phyloP scores from a whole-genome alignment of 2,113 vertebrate genomes.

The Emydocephalus ijimae region DNA sequence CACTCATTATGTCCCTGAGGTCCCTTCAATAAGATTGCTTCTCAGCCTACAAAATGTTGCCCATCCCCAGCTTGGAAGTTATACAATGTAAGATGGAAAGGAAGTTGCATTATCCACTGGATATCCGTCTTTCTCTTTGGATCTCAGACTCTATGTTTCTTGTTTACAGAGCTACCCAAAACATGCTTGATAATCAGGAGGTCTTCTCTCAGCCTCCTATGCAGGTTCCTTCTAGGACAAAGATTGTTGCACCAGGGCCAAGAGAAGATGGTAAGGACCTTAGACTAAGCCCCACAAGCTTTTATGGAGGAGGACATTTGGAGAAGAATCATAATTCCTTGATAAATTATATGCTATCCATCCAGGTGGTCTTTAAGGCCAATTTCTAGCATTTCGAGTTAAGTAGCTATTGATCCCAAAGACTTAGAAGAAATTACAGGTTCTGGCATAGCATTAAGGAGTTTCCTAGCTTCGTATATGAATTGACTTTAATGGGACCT shows the following conservation, averaged over 20 bases:
- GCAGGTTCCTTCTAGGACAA: slow-evolving; percentile 10
- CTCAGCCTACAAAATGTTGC: neutral
- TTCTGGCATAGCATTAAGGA: neutral
- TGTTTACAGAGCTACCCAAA: neutral
- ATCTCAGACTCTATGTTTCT: neutral
- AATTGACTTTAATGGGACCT: neutral
- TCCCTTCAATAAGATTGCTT: neutral
- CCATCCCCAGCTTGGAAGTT: neutral
- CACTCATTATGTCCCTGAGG: neutral
- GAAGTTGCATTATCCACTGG: neutral
- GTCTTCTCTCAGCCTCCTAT: neutral
- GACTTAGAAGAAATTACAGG: neutral
- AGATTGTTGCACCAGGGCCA: neutral
- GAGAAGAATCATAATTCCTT: neutral
- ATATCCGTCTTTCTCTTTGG: neutral
- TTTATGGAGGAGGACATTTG: neutral
- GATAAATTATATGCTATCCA: neutral
- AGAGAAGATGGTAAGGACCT: slow-evolving; percentile 20
- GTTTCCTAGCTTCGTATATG: neutral
- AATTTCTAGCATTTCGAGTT: neutral
- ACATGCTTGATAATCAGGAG: neutral
- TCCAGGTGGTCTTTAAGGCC: too few species aligned
- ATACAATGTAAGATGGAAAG: neutral
- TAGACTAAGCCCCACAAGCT: slow-evolving; percentile 53
- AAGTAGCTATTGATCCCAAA: neutral